These are phyloP conservation scores for Torymus texanus DNA, from an alignment of 2,888 invertebrate species.

Conservation along the genomic window DNA sequence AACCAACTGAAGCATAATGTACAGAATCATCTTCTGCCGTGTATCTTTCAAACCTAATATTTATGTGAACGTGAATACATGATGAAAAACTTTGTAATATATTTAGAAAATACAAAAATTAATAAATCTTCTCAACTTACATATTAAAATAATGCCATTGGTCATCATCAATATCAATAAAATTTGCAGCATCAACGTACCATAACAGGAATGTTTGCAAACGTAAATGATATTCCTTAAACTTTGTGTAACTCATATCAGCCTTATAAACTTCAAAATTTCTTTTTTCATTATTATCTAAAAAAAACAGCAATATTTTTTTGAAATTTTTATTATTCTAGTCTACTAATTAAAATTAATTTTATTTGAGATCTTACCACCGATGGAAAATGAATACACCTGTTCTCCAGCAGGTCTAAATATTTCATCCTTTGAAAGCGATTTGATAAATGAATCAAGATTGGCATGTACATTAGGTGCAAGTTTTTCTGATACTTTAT, in stretches of 20 bases:
- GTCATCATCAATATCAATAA: slow-evolving; percentile 93
- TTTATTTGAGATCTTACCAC: slow-evolving; percentile 70
- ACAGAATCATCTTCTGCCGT: slow-evolving; percentile 78
- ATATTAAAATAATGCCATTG: slow-evolving; percentile 92
- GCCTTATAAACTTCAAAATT: slow-evolving; percentile 89
- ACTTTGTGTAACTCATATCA: slow-evolving; percentile 83
- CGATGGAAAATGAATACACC: slow-evolving; percentile 79
- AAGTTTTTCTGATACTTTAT: slow-evolving; percentile 82
- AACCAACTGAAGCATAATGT: slow-evolving; percentile 88
- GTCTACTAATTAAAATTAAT: background rate
- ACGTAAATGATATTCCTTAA: slow-evolving; percentile 86
- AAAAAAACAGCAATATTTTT: slow-evolving; percentile 41
- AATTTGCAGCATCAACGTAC: slow-evolving; percentile 97
- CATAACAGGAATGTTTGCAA: slow-evolving; percentile 94
- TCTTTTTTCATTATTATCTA: slow-evolving; percentile 68
- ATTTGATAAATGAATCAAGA: slow-evolving; percentile 83
- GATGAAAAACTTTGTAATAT: slow-evolving; percentile 14
- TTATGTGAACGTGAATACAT: slow-evolving; percentile 4
- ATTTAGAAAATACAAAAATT: slow-evolving; percentile 1
- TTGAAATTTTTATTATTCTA: background rate
- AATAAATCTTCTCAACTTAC: slow-evolving; percentile 76
- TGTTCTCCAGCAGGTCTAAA: slow-evolving; percentile 87
- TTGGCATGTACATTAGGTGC: slow-evolving; percentile 84
- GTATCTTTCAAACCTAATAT: slow-evolving; percentile 83
- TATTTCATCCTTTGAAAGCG: slow-evolving; percentile 82